Evolutionary conservation across 1,140 invertebrate genomes (phyloP).

Genomic region (Batillaria attramentaria): DNA sequence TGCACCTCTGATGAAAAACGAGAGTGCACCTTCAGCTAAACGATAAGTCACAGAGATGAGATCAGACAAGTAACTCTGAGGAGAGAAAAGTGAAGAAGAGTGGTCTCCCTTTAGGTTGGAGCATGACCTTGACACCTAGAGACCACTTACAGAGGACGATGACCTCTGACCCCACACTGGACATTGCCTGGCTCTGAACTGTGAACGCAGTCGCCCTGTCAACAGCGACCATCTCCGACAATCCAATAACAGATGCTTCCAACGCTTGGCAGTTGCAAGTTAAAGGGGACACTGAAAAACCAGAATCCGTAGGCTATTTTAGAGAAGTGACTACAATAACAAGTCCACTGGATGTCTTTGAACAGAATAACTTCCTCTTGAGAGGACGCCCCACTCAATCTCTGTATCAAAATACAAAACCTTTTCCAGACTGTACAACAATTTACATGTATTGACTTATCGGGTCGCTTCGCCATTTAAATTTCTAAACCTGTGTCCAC

Average conservation of each 20-base stretch:
- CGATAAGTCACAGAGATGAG: no score
- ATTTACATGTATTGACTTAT: no score
- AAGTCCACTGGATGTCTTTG: background rate
- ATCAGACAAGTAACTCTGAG: no score
- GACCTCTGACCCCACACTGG: slow-evolving; percentile 43
- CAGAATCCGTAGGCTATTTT: background rate
- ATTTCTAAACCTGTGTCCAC: no score
- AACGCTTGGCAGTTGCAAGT: slow-evolving; percentile 51
- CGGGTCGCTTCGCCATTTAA: no score
- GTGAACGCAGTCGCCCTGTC: slow-evolving; percentile 48
- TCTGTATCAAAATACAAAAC: no score
- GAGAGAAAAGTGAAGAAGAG: no score
- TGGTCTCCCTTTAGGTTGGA: no score
- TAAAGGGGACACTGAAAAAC: slow-evolving; percentile 56
- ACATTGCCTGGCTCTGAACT: slow-evolving; percentile 41
- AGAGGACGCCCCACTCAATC: no score
- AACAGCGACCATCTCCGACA: slow-evolving; percentile 50
- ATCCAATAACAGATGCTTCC: slow-evolving; percentile 42
- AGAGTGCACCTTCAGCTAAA: no score
- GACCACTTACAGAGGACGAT: slow-evolving; percentile 55
- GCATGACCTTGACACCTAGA: background rate
- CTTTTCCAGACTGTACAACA: no score
- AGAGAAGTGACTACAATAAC: background rate
- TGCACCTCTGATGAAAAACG: no score
- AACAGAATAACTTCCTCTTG: background rate